Base-by-base conservation (phyloP, 2,797 vertebrate species). In the Scyliorhinus canicula region DNA sequence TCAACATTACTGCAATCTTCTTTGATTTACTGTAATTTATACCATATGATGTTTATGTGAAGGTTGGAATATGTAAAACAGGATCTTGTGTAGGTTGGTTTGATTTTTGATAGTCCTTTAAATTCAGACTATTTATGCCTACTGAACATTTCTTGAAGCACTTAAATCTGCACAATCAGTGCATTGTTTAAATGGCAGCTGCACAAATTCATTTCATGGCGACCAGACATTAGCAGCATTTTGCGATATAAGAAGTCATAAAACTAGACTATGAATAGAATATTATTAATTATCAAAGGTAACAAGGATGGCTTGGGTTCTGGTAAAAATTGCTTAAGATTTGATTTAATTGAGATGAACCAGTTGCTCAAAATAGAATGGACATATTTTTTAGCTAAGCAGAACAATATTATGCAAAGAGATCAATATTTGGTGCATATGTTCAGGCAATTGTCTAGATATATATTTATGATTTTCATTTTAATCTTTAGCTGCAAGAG, bases 71-170 rank as follows among this genome's bases (percentile, higher is more conserved):
- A 93, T 67, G 90, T 93, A 93, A 93, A 93, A 26, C 91, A 67
- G 63, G 91, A 93, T 93, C 35, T 93, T 93, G 93, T 93, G 93
- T 93, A 52, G 65, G 93, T 93, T 65, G 65, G 93, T 93, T 65
- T 93, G 67, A 74, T 94, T 71, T 93, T 94, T 74, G 67, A 94
- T 74, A n/a, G 86, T 60, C 35, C 86, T 90, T 90, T 57, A n/a
- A 60, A 90, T 90, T 14, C 52, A 82, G 60, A n/a, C 60, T 65
- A 91, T 91, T 91, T 91, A 44, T 91, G 60, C n/a, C 88, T 1
- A 44, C 60, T 44, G 88, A 91, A 91, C 21, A 71, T 71, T 52
- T 55, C 93, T 74, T n/a, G 67, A 74, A 94, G 93, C 93, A 94
- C 93, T 94, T 94, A 47, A 77, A 40, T 71, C 50, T 52, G 67